Evolutionary conservation across 2,113 vertebrate genomes (phyloP), one percentile per base, ranked within the genome.

Genomic region (Serilophus lunatus): DNA sequence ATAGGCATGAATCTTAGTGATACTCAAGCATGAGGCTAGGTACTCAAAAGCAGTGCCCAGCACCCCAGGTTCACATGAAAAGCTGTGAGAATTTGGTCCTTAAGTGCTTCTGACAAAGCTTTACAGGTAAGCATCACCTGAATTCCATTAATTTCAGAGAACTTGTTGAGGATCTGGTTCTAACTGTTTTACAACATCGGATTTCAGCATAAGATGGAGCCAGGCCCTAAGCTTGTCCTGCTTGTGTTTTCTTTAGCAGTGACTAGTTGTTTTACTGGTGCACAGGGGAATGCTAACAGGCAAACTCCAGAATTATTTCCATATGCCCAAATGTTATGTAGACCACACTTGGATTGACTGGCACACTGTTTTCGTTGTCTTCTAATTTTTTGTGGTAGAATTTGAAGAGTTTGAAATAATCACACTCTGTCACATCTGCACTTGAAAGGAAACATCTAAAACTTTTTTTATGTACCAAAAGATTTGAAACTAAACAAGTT

Each of bases 361-460:
- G 40, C 35, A 75, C 25, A 15, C 10, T n/a, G 31, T 25, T 78
- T 33, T 53, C 4, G 1, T 40, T 44, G 22, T 40, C 59, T 26
- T n/a, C 6, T 18, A 8, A 23, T 6, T 12, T 61, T 42, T 83
- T 61, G 25, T 65, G 0, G 0, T n/a, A 59, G 24, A 92, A 63
- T 31, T n/a, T 33, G 36, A 91, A 74, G 40, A 68, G 31, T 49
- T 82, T 33, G 13, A 70, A 66, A 82, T 47, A 60, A 19, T 74
- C 16, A 50, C 24, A 74, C 36, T 50, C n/a, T 83, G 2, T 47
- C 68, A 68, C 38, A 61, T 74, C 29, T 77, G 22, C 14, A 36
- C 20, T 66, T 54, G 38, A 70, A 47, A 9, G 51, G 51, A 82
- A 86, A 65, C 17, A 66, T 57, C 20, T 63, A 31, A 84, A 93